phyloP scores from a whole-genome alignment of 2,113 vertebrate genomes.

The Ochotona curzoniae region DNA sequence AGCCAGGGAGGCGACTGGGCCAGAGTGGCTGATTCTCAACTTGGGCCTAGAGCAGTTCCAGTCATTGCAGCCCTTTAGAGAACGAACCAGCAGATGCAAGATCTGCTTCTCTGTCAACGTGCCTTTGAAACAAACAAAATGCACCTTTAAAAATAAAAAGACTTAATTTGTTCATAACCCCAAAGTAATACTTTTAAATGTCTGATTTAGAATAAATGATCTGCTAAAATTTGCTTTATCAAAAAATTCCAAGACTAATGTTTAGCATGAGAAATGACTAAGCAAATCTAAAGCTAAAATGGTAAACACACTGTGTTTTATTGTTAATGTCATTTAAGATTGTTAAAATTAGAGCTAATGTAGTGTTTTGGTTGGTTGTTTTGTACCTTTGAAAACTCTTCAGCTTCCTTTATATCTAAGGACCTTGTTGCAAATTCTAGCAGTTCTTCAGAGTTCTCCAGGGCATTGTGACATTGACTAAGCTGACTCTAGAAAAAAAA shows the following conservation, averaged over 20 bases:
- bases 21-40: too few species aligned
- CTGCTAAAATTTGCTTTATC: conserved; percentile 31
- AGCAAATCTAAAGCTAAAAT: conserved; percentile 28
- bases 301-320: conserved; percentile 15
- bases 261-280: conserved; percentile 23
- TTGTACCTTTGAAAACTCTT: conserved; percentile 92
- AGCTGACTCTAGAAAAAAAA: conserved; percentile 88
- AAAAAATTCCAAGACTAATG: background rate
- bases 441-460: conserved; percentile 93
- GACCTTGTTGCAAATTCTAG: conserved; percentile 91
- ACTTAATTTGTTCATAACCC: background rate
- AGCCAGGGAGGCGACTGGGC: too few species aligned
- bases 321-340: conserved; percentile 24
- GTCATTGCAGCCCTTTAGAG: too few species aligned
- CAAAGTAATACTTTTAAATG: background rate
- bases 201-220: conserved; percentile 34
- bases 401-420: conserved; percentile 89
- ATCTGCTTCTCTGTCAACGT: too few species aligned
- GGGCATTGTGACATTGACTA: conserved; percentile 89
- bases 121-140: too few species aligned
- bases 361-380: conserved; percentile 1
- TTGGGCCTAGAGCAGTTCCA: too few species aligned
- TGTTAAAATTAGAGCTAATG: background rate
- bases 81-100: too few species aligned
- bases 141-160: too few species aligned